Evolutionary conservation across 2,113 vertebrate genomes (phyloP), one percentile per base, ranked within the genome.

Genomic region (Rhynchomys soricoides): DNA sequence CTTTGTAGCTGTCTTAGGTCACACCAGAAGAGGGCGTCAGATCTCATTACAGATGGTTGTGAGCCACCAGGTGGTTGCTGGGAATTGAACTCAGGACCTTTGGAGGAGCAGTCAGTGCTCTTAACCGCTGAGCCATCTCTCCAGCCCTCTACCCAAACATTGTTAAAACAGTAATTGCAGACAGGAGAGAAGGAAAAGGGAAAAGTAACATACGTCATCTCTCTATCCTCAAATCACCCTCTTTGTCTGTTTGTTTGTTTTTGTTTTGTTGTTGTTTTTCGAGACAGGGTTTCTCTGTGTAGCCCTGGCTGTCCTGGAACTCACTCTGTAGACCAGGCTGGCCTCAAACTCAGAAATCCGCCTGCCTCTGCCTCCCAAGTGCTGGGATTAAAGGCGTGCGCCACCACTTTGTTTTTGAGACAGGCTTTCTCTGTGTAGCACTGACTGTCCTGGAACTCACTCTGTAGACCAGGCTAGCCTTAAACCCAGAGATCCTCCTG

Each of bases 171-270:
- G 31, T n/a, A 82, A 19, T 74, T 3, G 40, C 21, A 52, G 89
- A n/a, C n/a, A 52, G 0, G 3, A 45, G 57, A 34, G 40, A 21
- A 64, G 70, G 3, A 6, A 7, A 7, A 43, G 64, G 3, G 5
- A 7, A 4, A 19, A 50, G 71, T 37, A 48, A 55, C n/a, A 5
- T 4, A 13, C 17, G 43, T 17, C 9, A 40, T 24, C 29, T 66
- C 10, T 64, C 29, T 5, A n/a, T 31, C 73, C 24, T 2, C 0
- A 15, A 48, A 50, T 50, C 26, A 77, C 13, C 45, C 75, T 48
- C 43, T 48, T 77, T 71, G 26, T 71, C 37, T 70, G 34, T 70
- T 17, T 66, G 64, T 29, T 66, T 66, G n/a, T n/a, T n/a, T n/a
- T n/a, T n/a, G n/a, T n/a, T n/a, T n/a, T n/a, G n/a, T n/a, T n/a